Evolutionary conservation across 2,888 invertebrate species (phyloP).

Genomic region (Ctena decussata): DNA sequence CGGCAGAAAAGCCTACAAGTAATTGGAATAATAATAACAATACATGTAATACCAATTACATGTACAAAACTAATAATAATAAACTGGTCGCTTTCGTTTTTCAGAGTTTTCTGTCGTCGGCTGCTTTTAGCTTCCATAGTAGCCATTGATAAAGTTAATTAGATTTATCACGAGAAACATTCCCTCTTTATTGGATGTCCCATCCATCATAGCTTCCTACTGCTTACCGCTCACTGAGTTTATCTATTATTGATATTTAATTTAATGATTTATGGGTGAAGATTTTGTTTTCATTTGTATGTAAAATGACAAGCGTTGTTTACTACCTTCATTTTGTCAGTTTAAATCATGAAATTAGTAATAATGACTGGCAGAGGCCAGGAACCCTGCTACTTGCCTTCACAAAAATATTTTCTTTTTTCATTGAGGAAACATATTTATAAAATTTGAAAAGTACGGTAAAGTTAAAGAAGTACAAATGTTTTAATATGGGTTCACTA

Average conservation of each 20-base stretch:
- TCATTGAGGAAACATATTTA: too few relatives aligned
- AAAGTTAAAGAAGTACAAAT: too few relatives aligned
- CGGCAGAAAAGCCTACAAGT: too few relatives aligned
- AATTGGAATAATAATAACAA: too few relatives aligned
- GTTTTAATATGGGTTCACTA: too few relatives aligned
- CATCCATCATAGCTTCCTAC: constrained; percentile 1
- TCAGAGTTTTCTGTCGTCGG: too few relatives aligned
- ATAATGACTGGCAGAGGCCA: not conserved
- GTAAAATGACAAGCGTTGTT: not conserved
- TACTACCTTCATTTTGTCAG: not conserved
- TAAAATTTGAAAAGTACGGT: too few relatives aligned
- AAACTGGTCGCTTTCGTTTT: too few relatives aligned
- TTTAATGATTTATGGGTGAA: not conserved
- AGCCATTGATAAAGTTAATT: not conserved
- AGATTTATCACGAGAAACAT: not conserved
- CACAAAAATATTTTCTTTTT: too few relatives aligned
- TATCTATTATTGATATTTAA: constrained; percentile 21
- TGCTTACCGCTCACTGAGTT: not conserved
- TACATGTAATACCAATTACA: too few relatives aligned
- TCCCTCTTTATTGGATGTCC: not conserved
- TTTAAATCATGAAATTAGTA: constrained; percentile 1
- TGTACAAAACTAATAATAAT: too few relatives aligned
- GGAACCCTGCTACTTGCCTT: not conserved
- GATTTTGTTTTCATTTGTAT: not conserved
- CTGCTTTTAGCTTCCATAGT: too few relatives aligned